Evolutionary conservation across 2,888 invertebrate genomes (phyloP).

Genomic region (Drosophila borborema): DNA sequence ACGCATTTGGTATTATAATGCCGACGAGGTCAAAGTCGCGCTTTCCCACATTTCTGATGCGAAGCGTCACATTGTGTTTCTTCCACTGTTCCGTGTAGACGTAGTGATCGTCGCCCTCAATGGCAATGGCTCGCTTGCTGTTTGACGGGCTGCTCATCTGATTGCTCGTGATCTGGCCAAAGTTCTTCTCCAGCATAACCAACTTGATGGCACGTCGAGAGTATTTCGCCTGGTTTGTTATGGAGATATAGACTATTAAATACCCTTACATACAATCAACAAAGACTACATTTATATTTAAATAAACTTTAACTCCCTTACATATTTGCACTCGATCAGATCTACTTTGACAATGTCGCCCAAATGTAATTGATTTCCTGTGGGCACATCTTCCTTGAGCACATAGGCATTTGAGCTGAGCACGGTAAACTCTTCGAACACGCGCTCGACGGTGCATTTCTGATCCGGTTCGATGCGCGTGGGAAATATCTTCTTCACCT

Average conservation of each 20-base stretch:
- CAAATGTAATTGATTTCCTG: slow-evolving; percentile 86
- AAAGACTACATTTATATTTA: neutral
- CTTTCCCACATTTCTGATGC: slow-evolving; percentile 63
- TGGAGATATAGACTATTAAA: neutral
- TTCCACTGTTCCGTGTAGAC: slow-evolving; percentile 85
- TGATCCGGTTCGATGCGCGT: slow-evolving; percentile 86
- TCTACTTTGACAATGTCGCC: slow-evolving; percentile 89
- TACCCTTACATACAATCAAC: neutral
- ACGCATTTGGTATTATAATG: slow-evolving; percentile 37
- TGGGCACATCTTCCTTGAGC: slow-evolving; percentile 86
- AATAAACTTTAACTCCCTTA: slow-evolving; percentile 48
- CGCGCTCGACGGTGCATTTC: slow-evolving; percentile 85
- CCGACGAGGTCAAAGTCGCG: slow-evolving; percentile 41
- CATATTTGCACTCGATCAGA: slow-evolving; percentile 90
- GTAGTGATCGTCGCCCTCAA: slow-evolving; percentile 86
- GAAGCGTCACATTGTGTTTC: slow-evolving; percentile 60
- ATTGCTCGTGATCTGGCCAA: slow-evolving; percentile 22
- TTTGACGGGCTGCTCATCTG: accelerated
- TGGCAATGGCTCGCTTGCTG: slow-evolving; percentile 85
- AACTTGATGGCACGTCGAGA: slow-evolving; percentile 80
- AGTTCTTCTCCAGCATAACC: slow-evolving; percentile 58
- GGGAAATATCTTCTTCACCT: slow-evolving; percentile 87
- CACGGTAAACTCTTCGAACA: slow-evolving; percentile 86
- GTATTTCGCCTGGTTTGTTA: slow-evolving; percentile 82
- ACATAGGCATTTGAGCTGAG: slow-evolving; percentile 88